Conservation (phyloP, 2,888 invertebrate species). For the Cephus spinipes region DNA sequence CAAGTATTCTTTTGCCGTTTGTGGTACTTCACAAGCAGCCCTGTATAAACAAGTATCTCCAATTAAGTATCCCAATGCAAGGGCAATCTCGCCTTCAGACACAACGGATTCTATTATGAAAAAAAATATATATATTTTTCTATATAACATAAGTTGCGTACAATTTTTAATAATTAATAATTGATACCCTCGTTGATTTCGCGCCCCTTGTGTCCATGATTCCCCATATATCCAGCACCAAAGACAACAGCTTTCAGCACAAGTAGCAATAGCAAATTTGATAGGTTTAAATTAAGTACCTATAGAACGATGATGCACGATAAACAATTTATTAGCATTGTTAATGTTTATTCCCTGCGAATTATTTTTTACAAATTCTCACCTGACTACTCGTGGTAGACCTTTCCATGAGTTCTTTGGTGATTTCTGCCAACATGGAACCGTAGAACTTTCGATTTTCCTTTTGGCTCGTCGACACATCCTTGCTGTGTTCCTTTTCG, state of each 20-base stretch:
- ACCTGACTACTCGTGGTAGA: conserved; percentile 78
- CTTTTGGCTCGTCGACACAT: conserved; percentile 8
- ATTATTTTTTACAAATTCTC: conserved; percentile 54
- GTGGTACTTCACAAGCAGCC: conserved; percentile 81
- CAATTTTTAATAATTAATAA: conserved; percentile 16
- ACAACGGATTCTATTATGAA: conserved; percentile 50
- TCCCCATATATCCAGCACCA: conserved; percentile 82
- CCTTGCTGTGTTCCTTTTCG: conserved; percentile 19
- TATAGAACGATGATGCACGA: conserved; percentile 51
- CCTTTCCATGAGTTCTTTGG: conserved; percentile 77
- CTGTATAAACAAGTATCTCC: conserved; percentile 80
- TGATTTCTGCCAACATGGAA: conserved; percentile 72
- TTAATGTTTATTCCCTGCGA: background rate
- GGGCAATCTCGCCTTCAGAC: conserved; percentile 77
- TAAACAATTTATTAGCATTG: conserved; percentile 1
- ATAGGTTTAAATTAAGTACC: conserved; percentile 85
- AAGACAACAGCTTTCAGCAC: conserved; percentile 85
- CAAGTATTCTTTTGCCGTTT: conserved; percentile 79
- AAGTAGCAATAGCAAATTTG: conserved; percentile 83
- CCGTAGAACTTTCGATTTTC: conserved; percentile 49
- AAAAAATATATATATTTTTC: conserved; percentile 15
- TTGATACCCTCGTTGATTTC: conserved; percentile 72
- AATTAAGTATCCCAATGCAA: conserved; percentile 78
- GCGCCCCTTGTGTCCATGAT: conserved; percentile 67
- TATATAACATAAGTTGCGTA: conserved; percentile 1